Percentiles rank a stretch among this genome's conserved stretches.
Conservation (phyloP, 2,888 invertebrate genomes). For the Tenodera sinensis region DNA sequence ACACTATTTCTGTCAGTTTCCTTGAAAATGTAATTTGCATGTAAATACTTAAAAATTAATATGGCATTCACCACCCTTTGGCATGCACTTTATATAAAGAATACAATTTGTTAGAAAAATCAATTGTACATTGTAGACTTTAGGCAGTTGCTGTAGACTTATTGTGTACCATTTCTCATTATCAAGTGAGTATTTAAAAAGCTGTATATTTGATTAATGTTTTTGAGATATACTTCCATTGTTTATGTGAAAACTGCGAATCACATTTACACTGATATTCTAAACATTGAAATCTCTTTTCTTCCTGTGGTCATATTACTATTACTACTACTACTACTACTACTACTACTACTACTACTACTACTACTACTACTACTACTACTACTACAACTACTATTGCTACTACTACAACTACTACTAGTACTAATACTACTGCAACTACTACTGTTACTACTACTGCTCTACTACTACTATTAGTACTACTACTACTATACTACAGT, state of each 20-base stretch:
- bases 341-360: not conserved
- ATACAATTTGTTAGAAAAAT: not conserved
- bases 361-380: not conserved
- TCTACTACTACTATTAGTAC: not conserved
- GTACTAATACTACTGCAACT: not conserved
- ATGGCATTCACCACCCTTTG: not conserved
- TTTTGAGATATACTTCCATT: not conserved
- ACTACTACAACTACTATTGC: not conserved
- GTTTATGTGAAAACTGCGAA: not conserved
- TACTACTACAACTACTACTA: not conserved
- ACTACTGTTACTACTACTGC: too few species aligned
- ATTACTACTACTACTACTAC: not conserved
- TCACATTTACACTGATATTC: not conserved
- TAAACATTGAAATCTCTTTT: too few species aligned
- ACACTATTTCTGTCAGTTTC: not conserved
- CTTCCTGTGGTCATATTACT: too few species aligned
- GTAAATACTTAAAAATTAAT: not conserved
- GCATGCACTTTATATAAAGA: not conserved
- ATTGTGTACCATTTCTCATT: not conserved
- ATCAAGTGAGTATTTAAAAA: not conserved
- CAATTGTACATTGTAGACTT: not conserved
- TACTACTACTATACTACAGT: too few species aligned
- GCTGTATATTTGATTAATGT: not conserved
- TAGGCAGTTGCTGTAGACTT: not conserved
- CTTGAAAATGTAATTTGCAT: not conserved